A percentile compares a stretch with the other conserved stretches of the same genome.
Conservation (phyloP, 2,113 vertebrate species). For the Nanorana parkeri region DNA sequence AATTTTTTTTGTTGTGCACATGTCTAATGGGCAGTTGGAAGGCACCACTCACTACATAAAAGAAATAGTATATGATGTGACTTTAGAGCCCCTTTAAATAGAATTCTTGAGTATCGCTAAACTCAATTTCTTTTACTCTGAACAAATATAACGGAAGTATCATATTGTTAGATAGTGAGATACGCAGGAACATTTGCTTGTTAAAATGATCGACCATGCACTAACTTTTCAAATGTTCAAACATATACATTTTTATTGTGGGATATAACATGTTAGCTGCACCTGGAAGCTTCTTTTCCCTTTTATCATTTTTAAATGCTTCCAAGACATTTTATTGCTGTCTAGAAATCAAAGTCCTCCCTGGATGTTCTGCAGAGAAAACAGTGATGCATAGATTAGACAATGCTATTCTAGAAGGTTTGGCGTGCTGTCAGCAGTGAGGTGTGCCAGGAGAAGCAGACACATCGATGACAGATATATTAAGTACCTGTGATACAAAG, state of each 20-base stretch:
- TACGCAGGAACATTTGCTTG: background rate
- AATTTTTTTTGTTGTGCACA: too few species aligned
- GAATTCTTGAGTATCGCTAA: too few species aligned
- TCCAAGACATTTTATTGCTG: slow-evolving; percentile 58
- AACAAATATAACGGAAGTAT: background rate
- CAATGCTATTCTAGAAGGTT: slow-evolving; percentile 56
- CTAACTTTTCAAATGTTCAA: background rate
- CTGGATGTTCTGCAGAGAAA: slow-evolving; percentile 40
- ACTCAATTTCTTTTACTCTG: too few species aligned
- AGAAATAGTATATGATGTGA: too few species aligned
- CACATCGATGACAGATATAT: slow-evolving; percentile 64
- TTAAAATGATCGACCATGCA: background rate
- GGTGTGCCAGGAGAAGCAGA: slow-evolving; percentile 67
- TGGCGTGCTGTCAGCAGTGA: slow-evolving; percentile 64
- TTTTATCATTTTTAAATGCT: slow-evolving; percentile 49
- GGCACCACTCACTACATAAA: too few species aligned
- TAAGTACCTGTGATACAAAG: slow-evolving; percentile 66
- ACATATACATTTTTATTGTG: slow-evolving; percentile 3
- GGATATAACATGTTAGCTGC: slow-evolving; percentile 4
- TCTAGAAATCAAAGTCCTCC: slow-evolving; percentile 56
- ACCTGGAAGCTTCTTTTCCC: slow-evolving; percentile 47
- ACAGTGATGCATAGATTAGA: slow-evolving; percentile 55
- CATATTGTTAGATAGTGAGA: background rate
- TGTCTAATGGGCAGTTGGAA: too few species aligned
- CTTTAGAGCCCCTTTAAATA: too few species aligned